These are phyloP conservation scores for Chelidonichthys spinosus DNA, from an alignment of 2,797 vertebrate species.

Conservation along the genomic window DNA sequence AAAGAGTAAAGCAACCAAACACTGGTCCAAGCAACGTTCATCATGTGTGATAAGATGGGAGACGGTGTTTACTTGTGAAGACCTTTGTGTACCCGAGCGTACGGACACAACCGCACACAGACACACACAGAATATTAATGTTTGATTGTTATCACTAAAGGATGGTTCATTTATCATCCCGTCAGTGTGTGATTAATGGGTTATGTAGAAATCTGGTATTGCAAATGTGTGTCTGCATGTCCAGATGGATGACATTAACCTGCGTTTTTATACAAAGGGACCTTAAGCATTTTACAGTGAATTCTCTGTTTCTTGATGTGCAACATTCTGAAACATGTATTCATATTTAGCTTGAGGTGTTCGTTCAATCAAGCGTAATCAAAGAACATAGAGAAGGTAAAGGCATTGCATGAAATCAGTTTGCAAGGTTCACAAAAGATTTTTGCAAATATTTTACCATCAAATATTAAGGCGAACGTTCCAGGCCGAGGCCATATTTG, in stretches of 20 bases:
- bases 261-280: too few species aligned
- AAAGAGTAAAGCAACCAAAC: slow-evolving; percentile 37
- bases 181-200: slow-evolving; percentile 60
- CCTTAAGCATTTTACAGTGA: neutral
- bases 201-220: slow-evolving; percentile 47
- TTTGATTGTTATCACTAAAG: slow-evolving; percentile 53
- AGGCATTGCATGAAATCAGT: neutral
- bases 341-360: neutral
- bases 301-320: neutral
- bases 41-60: slow-evolving; percentile 23
- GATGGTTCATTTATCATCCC: slow-evolving; percentile 47
- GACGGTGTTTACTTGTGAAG: neutral
- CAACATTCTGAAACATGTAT: neutral
- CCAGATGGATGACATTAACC: slow-evolving; percentile 6
- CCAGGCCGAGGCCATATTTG: neutral
- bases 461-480: too few species aligned
- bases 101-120: slow-evolving; percentile 11
- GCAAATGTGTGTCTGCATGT: slow-evolving; percentile 3
- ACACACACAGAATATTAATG: slow-evolving; percentile 35
- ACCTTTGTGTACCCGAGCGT: neutral
- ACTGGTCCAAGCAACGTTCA: neutral
- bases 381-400: neutral
- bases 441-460: neutral
- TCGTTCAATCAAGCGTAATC: too few species aligned
- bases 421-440: neutral